phyloP scores from a whole-genome alignment of 2,113 vertebrate genomes.

The Alethe castanea region DNA sequence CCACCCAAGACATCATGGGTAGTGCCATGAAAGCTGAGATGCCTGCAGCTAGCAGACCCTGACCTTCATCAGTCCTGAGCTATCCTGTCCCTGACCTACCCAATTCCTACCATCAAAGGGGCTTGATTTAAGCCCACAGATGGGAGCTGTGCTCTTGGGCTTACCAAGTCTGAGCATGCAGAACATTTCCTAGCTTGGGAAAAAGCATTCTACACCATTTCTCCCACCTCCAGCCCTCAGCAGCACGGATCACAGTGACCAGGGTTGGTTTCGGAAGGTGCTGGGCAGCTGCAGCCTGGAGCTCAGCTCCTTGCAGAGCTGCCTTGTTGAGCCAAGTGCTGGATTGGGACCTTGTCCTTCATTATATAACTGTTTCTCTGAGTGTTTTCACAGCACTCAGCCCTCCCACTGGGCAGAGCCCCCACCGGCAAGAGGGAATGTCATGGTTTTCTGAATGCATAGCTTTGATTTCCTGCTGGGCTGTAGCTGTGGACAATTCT shows the following conservation, averaged over 20 bases:
- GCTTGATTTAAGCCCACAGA: neutral
- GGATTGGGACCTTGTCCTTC: neutral
- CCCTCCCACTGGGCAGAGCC: neutral
- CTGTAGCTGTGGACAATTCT: accelerated
- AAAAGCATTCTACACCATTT: neutral
- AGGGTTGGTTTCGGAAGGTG: neutral
- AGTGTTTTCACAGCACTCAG: neutral
- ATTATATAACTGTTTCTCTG: constrained; percentile 20
- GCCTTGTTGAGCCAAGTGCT: neutral
- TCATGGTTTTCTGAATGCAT: constrained; percentile 6
- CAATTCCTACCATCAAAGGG: neutral
- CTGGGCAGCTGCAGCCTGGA: neutral
- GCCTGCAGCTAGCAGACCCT: neutral
- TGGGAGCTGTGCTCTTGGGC: neutral
- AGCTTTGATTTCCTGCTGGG: neutral
- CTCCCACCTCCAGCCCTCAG: neutral
- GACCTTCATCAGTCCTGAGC: neutral
- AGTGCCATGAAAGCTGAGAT: neutral
- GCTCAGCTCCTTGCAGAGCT: neutral
- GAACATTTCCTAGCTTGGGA: neutral
- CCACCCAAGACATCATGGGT: neutral
- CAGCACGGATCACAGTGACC: accelerated
- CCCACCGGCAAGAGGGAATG: neutral
- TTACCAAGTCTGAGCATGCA: neutral
- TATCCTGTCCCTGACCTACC: neutral